Evolutionary conservation across 2,113 vertebrate genomes (phyloP).

Genomic region (Alligator sinensis): DNA sequence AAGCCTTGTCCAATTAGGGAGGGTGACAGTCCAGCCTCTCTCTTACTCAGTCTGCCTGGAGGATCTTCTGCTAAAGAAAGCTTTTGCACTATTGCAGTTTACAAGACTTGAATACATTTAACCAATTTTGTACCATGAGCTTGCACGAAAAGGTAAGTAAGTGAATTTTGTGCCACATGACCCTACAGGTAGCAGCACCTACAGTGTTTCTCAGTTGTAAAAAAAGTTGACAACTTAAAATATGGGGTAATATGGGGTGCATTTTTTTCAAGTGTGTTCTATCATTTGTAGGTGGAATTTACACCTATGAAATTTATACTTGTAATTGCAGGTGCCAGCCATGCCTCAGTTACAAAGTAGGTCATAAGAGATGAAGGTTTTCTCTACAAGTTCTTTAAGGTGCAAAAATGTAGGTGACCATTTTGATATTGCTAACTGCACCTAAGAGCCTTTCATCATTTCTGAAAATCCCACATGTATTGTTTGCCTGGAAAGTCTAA

Average conservation of each 20-base stretch:
- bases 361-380: conserved; percentile 24
- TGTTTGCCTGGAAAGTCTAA: conserved; percentile 21
- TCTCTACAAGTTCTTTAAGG: conserved; percentile 12
- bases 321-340: neutral
- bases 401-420: conserved; percentile 20
- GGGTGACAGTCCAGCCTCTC: too few relatives aligned
- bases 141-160: neutral
- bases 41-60: too few relatives aligned
- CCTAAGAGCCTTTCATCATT: neutral
- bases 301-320: neutral
- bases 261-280: neutral
- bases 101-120: conserved; percentile 15
- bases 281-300: neutral
- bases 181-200: neutral
- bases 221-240: neutral
- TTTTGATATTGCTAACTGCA: conserved; percentile 15
- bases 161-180: neutral
- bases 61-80: neutral
- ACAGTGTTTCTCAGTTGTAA: accelerated
- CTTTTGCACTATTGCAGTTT: conserved; percentile 1
- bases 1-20: too few relatives aligned
- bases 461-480: neutral
- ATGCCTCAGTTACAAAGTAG: neutral
- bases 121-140: neutral
- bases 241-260: neutral